Conservation (phyloP, 2,888 invertebrate species). For the Perizoma flavofasciatum region DNA sequence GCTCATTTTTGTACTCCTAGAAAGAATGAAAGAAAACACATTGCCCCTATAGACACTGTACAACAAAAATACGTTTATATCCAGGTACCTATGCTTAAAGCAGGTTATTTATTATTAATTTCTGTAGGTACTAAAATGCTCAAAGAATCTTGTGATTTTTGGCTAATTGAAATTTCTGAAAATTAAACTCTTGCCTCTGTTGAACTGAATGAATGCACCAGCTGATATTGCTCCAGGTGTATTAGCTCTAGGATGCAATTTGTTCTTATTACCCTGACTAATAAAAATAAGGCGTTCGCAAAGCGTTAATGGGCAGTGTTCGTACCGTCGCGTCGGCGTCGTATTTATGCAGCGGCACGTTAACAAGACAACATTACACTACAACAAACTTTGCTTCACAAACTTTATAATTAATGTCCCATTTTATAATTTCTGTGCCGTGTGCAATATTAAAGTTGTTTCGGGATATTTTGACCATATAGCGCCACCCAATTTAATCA, state of each 20-base stretch:
- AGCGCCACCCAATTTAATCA: slow-evolving; percentile 36
- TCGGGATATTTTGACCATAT: slow-evolving; percentile 55
- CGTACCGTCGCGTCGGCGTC: slow-evolving; percentile 27
- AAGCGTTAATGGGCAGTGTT: slow-evolving; percentile 54
- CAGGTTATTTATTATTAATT: too few species aligned
- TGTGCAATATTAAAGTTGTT: slow-evolving; percentile 60
- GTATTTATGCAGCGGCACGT: slow-evolving; percentile 68
- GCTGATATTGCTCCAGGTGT: slow-evolving; percentile 31
- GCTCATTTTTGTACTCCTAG: too few species aligned
- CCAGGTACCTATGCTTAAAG: too few species aligned
- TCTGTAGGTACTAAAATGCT: too few species aligned
- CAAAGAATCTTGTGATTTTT: background rate
- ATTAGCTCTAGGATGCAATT: slow-evolving; percentile 48
- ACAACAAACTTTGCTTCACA: slow-evolving; percentile 59
- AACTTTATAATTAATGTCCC: slow-evolving; percentile 70
- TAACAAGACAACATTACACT: slow-evolving; percentile 66
- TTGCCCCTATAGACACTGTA: too few species aligned
- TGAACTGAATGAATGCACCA: slow-evolving; percentile 4
- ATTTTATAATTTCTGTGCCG: slow-evolving; percentile 65
- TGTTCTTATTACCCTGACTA: slow-evolving; percentile 49
- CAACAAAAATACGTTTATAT: too few species aligned
- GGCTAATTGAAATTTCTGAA: background rate
- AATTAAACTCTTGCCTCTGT: slow-evolving; percentile 4
- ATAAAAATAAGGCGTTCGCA: slow-evolving; percentile 55
- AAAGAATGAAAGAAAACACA: too few species aligned